Base-by-base conservation (phyloP, 1,140 invertebrate genomes). In the Drosophila orosa region DNA sequence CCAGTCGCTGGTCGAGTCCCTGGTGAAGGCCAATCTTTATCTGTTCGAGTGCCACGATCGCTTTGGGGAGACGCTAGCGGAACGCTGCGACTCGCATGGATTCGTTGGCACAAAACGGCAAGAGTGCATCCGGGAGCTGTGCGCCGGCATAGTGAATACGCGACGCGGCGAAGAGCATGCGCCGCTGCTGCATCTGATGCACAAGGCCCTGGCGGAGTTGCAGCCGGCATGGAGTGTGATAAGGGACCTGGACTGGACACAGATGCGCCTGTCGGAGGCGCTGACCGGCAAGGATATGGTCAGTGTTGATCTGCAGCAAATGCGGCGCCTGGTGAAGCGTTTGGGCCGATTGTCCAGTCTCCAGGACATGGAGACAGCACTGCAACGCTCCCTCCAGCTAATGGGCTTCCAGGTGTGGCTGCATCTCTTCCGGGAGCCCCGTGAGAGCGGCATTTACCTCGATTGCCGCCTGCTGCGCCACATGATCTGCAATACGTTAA, bases 11-110 rank as follows among this genome's bases (percentile, higher is more conserved):
- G 50, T 89, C 7, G 84, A 89, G 48, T 72, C 73, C 22, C 50
- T 84, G 57, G 59, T 80, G 2, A 89, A 89, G 45, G 84, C 77
- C 12, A 58, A 44, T 8, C n/a, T 89, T n/a, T 89, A 89, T 17
- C 44, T 89, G 15, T 48, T 55, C 19, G 84, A 89, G 35, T 90
- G 85, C 7, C 40, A 80, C 37, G 47, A 55, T 2, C 73, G 65
- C 7, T 35, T 74, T 13, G 85, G 85, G 0, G 74, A 63, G 10
- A 19, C 60, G 2, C 68, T 87, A 2, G 65, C 61, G 8, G 85
- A 80, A 15, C 56, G 31, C 27, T 37, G 66, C 39, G 60, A 58
- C 19, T 8, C 47, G 8, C 17, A 47, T 19, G 29, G 47, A 0
- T 89, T 71, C 22, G 67, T 65, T 7, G 58, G 39, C 1, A 29